Conservation (phyloP, 2,113 vertebrate genomes). For the Sturnus vulgaris region DNA sequence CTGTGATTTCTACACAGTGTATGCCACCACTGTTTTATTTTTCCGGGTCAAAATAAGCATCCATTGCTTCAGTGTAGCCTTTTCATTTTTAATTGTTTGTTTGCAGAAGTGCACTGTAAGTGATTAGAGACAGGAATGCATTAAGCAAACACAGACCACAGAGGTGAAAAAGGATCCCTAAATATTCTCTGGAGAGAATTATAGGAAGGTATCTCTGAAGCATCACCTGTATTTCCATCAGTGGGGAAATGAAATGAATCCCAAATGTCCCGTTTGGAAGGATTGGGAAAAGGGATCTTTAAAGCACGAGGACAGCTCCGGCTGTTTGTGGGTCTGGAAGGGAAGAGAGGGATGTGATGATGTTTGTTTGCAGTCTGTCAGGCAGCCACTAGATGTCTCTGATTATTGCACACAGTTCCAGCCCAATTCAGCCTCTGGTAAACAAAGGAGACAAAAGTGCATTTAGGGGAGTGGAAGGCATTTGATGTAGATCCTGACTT, state of each 20-base stretch:
- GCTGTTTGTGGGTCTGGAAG: background rate
- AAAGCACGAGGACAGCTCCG: accelerated
- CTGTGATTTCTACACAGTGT: background rate
- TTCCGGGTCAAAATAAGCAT: background rate
- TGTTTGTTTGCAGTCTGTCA: slow-evolving; percentile 23
- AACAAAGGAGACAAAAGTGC: slow-evolving; percentile 27
- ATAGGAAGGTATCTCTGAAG: background rate
- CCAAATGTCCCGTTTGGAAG: background rate
- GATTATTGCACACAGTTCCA: slow-evolving; percentile 21
- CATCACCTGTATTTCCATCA: background rate
- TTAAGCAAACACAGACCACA: background rate
- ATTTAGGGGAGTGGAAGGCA: background rate
- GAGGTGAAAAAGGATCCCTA: background rate
- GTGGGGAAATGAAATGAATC: background rate
- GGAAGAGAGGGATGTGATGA: background rate
- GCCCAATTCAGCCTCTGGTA: background rate
- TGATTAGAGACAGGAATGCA: background rate
- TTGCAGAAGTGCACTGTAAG: background rate
- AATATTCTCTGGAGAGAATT: background rate
- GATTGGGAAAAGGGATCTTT: background rate
- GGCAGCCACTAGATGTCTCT: slow-evolving; percentile 59
- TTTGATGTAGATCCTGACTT: background rate
- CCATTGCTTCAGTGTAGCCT: background rate
- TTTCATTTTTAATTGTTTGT: background rate
- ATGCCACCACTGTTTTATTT: background rate